Evolutionary conservation across 2,113 vertebrate species (phyloP).

Genomic region (Malurus alboscapulatus): DNA sequence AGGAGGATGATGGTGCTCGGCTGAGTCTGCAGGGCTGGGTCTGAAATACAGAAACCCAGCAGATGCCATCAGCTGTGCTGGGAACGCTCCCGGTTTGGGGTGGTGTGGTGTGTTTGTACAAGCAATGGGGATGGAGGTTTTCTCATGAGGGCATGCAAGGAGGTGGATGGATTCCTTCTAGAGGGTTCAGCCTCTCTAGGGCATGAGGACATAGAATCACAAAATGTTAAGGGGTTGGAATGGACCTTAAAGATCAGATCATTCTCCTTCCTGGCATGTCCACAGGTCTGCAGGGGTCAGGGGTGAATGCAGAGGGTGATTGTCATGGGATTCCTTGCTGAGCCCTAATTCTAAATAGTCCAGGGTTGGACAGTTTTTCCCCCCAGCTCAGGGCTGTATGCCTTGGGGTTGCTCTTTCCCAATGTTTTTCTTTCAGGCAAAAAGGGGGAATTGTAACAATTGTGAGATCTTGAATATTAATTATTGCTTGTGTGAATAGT

Average conservation of each 20-base stretch:
- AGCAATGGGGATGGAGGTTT: background rate
- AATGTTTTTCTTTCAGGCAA: background rate
- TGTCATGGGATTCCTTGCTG: background rate
- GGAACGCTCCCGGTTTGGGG: background rate
- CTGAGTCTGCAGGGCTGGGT: background rate
- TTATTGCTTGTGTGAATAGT: background rate
- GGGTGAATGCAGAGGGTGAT: background rate
- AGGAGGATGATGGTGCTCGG: accelerated
- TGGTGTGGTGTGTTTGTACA: background rate
- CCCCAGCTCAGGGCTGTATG: background rate
- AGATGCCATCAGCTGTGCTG: background rate
- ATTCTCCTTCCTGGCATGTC: background rate
- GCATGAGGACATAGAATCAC: background rate
- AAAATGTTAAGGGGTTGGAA: background rate
- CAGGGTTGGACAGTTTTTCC: background rate
- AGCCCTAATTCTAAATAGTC: background rate
- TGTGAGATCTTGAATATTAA: constrained; percentile 8
- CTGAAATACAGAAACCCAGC: background rate
- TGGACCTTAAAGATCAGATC: background rate
- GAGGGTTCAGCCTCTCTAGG: background rate
- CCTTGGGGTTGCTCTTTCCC: background rate
- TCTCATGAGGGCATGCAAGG: background rate
- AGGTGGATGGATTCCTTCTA: background rate
- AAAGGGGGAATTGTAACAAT: background rate
- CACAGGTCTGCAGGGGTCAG: background rate